Percentiles rank a stretch among this genome's conserved stretches.
These are phyloP conservation scores for Xyrichtys novacula DNA, from an alignment of 2,797 vertebrate genomes.

Conservation along the genomic window DNA sequence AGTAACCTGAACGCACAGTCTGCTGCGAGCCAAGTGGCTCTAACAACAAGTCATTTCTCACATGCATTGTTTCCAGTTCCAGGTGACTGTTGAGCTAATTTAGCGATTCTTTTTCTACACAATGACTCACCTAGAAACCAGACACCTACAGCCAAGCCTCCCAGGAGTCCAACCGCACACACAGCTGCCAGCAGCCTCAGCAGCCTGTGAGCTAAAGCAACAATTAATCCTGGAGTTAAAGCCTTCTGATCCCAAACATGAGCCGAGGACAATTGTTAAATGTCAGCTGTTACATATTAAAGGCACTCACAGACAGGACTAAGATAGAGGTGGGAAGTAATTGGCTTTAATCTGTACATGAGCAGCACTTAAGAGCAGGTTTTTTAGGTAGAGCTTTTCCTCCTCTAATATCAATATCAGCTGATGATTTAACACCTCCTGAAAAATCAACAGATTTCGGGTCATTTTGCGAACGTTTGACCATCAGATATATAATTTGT, in stretches of 20 bases:
- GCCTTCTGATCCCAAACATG: slow-evolving; percentile 49
- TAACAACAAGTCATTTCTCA: slow-evolving; percentile 6
- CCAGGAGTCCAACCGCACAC: slow-evolving; percentile 84
- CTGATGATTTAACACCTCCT: no score
- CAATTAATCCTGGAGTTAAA: slow-evolving; percentile 64
- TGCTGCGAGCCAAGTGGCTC: neutral
- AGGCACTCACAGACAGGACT: slow-evolving; percentile 5
- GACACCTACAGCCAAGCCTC: slow-evolving; percentile 84
- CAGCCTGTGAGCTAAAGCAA: slow-evolving; percentile 77
- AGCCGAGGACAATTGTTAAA: slow-evolving; percentile 55
- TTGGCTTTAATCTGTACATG: slow-evolving; percentile 9
- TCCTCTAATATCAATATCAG: neutral
- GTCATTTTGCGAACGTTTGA: no score
- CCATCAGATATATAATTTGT: no score
- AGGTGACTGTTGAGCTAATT: slow-evolving; percentile 40
- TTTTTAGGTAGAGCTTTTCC: neutral
- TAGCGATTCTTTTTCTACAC: slow-evolving; percentile 48
- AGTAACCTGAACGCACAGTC: neutral
- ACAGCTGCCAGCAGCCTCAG: slow-evolving; percentile 81
- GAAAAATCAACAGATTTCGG: neutral
- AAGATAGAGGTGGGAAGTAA: slow-evolving; percentile 18
- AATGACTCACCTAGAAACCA: slow-evolving; percentile 87
- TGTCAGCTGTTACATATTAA: slow-evolving; percentile 51
- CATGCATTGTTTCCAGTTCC: slow-evolving; percentile 30
- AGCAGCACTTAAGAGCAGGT: slow-evolving; percentile 1